Conservation (phyloP, 2,113 vertebrate species). For the Myocastor coypus region DNA sequence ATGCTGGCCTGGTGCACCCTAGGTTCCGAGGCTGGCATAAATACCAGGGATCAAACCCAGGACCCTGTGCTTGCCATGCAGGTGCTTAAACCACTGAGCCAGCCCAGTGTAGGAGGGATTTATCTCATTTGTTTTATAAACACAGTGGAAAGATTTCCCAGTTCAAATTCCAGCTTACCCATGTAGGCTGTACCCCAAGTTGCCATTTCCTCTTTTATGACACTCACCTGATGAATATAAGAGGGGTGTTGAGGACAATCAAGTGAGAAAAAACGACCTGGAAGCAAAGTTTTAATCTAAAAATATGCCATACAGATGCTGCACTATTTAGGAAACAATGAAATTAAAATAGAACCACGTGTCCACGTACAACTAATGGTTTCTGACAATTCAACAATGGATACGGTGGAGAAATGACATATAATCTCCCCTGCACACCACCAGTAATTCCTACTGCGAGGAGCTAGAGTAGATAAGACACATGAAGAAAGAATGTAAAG, state of each 20-base stretch:
- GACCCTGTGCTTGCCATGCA: neutral
- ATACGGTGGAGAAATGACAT: neutral
- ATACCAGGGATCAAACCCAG: too few species aligned
- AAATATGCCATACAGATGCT: neutral
- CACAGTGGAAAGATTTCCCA: neutral
- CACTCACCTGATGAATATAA: neutral
- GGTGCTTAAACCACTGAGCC: neutral
- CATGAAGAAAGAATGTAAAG: neutral
- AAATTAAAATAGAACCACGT: neutral
- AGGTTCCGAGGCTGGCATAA: too few species aligned
- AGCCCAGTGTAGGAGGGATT: neutral
- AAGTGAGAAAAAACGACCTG: neutral
- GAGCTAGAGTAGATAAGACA: neutral
- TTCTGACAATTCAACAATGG: neutral
- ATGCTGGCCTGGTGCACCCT: too few species aligned
- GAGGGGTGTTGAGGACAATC: neutral
- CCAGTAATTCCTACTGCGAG: neutral
- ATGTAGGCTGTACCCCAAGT: neutral
- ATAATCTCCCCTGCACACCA: neutral
- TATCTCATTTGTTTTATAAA: neutral
- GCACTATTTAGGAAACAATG: neutral
- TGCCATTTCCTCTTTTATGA: neutral
- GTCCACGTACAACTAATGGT: neutral
- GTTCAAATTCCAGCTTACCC: conserved; percentile 1
- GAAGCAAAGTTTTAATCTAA: neutral